Conservation (phyloP, 2,113 vertebrate genomes). For the Phylloscopus whistleri region DNA sequence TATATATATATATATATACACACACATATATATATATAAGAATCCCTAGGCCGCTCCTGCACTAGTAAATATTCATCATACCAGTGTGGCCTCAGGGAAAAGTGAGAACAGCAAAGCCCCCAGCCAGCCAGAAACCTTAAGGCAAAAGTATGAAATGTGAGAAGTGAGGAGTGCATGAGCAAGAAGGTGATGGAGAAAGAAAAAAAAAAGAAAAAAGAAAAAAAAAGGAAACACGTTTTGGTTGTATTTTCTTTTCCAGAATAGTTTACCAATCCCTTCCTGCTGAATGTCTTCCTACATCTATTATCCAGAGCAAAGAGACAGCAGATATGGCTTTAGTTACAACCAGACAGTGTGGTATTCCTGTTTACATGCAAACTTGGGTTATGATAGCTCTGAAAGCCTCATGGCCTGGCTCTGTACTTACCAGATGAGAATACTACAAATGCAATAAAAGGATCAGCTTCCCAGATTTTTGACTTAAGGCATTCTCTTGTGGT, state of each 20-base stretch:
- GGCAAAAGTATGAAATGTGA: neutral
- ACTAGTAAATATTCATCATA: neutral
- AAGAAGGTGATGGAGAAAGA: neutral
- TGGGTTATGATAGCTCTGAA: neutral
- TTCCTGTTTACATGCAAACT: constrained; percentile 9
- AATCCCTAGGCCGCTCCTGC: neutral
- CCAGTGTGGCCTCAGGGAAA: neutral
- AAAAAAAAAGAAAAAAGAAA: neutral
- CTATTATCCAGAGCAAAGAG: neutral
- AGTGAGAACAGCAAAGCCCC: neutral
- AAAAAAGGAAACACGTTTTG: neutral
- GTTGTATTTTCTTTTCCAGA: neutral
- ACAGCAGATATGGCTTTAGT: neutral
- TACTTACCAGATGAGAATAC: neutral
- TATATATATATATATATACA: neutral
- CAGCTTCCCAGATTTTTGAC: constrained; percentile 46
- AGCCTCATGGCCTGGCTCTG: neutral
- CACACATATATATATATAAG: neutral
- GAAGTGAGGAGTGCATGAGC: neutral
- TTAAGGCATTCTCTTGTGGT: constrained; percentile 43
- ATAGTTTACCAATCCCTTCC: neutral
- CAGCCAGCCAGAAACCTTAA: neutral
- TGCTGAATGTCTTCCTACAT: neutral
- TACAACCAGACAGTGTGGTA: constrained; percentile 8
- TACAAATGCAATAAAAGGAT: constrained; percentile 40